These are phyloP conservation scores for Leptinotarsa undecemlineata DNA, from an alignment of 1,140 invertebrate genomes.

Conservation along the genomic window DNA sequence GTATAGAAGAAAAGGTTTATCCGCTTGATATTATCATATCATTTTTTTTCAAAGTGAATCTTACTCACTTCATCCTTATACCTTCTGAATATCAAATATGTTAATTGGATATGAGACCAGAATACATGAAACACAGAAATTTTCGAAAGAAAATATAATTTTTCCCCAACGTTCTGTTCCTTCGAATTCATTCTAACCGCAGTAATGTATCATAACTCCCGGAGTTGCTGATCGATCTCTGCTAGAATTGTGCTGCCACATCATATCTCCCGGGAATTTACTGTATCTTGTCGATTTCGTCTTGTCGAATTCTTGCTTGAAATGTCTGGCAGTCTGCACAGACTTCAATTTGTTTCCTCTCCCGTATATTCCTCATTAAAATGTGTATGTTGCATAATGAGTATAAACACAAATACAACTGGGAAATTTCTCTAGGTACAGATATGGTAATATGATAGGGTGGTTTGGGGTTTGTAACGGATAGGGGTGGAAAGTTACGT, in stretches of 20 bases:
- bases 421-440: slow-evolving; percentile 1
- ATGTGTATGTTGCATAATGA: slow-evolving; percentile 26
- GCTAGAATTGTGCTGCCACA: slow-evolving; percentile 9
- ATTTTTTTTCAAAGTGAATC: no score
- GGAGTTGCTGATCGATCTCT: slow-evolving; percentile 7
- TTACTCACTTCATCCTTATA: no score
- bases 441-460: slow-evolving; percentile 17
- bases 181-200: no score
- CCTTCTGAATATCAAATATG: no score
- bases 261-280: slow-evolving; percentile 14
- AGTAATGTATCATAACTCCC: no score
- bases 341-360: slow-evolving; percentile 17
- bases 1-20: no score
- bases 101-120: no score
- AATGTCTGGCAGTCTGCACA: neutral
- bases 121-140: no score
- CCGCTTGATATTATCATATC: no score
- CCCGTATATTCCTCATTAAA: slow-evolving; percentile 21
- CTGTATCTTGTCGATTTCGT: slow-evolving; percentile 12
- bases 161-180: no score
- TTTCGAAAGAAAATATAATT: no score
- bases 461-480: neutral
- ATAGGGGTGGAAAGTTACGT: neutral
- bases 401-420: slow-evolving; percentile 24
- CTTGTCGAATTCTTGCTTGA: slow-evolving; percentile 12